Base-by-base conservation (phyloP, 2,888 invertebrate species). In the Ectropis crepuscularia region DNA sequence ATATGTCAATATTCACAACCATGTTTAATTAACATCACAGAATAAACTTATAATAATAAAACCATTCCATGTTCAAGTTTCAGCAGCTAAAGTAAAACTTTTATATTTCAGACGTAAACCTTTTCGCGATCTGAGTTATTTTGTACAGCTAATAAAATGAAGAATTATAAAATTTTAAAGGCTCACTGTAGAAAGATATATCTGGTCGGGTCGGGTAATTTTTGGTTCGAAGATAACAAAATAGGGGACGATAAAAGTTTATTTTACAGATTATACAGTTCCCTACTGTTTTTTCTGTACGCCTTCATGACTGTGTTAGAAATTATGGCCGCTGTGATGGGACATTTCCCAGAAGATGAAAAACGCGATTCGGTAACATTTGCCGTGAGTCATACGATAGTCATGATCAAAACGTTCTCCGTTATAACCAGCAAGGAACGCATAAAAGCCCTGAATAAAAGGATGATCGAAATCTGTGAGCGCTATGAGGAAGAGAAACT, bases 301-400 rank as follows among this genome's bases (percentile, higher is more conserved):
- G 76, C 77, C 55, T 75, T 79, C 53, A 80, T 90, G 85, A 89
- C 90, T 39, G 57, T 87, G 62, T 76, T 91, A 51, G 92, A 92
- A 80, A 84, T 88, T 53, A 78, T 89, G 77, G 91, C 86, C 0
- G 87, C 82, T 1, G 45, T 81, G 11, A 72, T 81, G 58, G 90
- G 89, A 2, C 76, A 83, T 47, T 88, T 89, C 69, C 89, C 92
- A 7, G 79, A 83, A 57, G 88, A 90, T 62, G 90, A 92, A 68
- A 84, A 85, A 71, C 80, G 85, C 48, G 92, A 92, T 66, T 82
- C 85, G 0, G 74, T 88, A 2, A 83, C 87, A n/a, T 88, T 92
- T 38, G 83, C 88, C 6, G 82, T 89, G 50, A 88, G 88, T 66
- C 92, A 92, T 60, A 82, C 86, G 0, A 82, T 91, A 48, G 87